Evolutionary conservation across 2,113 vertebrate genomes (phyloP), one percentile per base, ranked within the genome.

Genomic region (Bufo gargarizans): DNA sequence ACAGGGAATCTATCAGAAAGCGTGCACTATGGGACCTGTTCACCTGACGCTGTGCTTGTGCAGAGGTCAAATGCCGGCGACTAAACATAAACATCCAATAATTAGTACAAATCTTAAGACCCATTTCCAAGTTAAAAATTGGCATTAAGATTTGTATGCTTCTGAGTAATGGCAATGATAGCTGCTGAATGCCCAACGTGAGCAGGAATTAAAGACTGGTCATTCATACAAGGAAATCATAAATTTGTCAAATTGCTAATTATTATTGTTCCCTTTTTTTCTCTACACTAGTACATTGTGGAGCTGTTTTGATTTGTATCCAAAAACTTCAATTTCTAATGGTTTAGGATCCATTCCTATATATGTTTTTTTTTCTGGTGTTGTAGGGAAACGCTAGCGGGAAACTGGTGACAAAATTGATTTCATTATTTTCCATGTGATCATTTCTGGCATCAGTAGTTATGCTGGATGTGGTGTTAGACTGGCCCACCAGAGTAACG

Each of bases 71-170:
- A 89, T 33, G 87, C 53, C 1, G 0, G 89, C 90, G 92, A 93
- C 92, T 91, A 55, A 89, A 90, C 90, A 91, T 90, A 89, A 92
- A 92, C 90, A 92, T 88, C 88, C 91, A 91, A 92, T 90, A 91
- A 92, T 93, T 90, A 90, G 91, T 89, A 91, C 88, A 87, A 93
- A 86, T 88, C 69, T 4, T 4, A 33, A 78, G 20, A 13, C 4
- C 11, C 19, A 12, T 22, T 33, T 43, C 9, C 4, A 12, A 74
- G 17, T 13, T 17, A 71, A 45, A 22, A 71, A 71, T 71, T 43
- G 14, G n/a, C 69, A 14, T 71, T 33, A 33, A 1, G 33, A 33
- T 33, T 33, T 33, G 33, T 33, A 33, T 33, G 33, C 33, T 71
- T 71, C 69, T 5, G 4, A 71, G 11, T 16, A 43, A 74, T 47